A percentile compares a stretch with the other conserved stretches of the same genome.
Evolutionary conservation across 2,113 vertebrate genomes (phyloP).

Genomic region (Seriola dumerili): DNA sequence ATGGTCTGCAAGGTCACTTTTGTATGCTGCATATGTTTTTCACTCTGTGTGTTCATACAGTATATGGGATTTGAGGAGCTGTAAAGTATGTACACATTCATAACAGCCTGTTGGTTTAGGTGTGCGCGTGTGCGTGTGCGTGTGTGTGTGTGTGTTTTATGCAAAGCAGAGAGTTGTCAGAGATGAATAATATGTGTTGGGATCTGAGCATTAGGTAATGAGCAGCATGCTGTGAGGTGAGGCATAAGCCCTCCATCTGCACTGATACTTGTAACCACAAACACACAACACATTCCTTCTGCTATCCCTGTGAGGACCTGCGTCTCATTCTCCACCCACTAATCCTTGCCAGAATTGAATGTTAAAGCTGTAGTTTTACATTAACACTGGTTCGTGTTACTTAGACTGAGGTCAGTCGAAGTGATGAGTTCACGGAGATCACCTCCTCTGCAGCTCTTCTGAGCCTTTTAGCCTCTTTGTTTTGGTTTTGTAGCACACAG

Average conservation of each 20-base stretch:
- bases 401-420: background rate
- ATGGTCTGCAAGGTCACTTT: conserved; percentile 65
- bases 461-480: background rate
- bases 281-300: conserved; percentile 18
- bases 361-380: background rate
- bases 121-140: conserved; percentile 3
- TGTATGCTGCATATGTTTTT: conserved; percentile 1
- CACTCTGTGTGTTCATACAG: background rate
- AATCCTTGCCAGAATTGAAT: background rate
- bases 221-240: conserved; percentile 80
- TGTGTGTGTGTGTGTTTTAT: conserved; percentile 71
- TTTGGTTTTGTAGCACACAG: background rate
- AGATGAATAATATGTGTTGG: conserved; percentile 84
- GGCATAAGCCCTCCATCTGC: conserved; percentile 74
- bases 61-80: conserved; percentile 23
- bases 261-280: conserved; percentile 40
- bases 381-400: background rate
- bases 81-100: conserved; percentile 25
- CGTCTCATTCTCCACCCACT: background rate
- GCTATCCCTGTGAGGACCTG: conserved; percentile 18
- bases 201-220: conserved; percentile 86
- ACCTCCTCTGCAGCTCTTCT: background rate
- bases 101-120: conserved; percentile 7
- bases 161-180: conserved; percentile 80
- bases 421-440: background rate